Conservation (phyloP, 2,113 vertebrate species). For the Furnarius figulus region DNA sequence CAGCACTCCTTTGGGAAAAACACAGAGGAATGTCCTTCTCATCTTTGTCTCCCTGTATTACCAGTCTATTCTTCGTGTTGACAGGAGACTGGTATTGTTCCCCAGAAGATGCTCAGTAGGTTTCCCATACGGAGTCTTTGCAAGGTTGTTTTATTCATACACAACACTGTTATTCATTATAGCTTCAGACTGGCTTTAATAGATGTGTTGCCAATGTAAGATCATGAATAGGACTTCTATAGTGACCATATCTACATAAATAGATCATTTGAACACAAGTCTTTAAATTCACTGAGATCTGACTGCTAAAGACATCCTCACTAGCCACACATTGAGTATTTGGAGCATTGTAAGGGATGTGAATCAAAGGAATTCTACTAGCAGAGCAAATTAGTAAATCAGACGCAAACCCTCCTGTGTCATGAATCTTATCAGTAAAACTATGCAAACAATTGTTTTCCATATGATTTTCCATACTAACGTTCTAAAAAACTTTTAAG, state of each 20-base stretch:
- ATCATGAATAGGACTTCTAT: not conserved
- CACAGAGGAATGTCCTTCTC: not conserved
- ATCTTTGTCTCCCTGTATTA: not conserved
- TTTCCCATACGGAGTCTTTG: not conserved
- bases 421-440: not conserved
- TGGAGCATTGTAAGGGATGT: not conserved
- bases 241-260: not conserved
- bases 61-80: not conserved
- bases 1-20: not conserved
- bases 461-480: not conserved
- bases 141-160: not conserved
- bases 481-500: not conserved
- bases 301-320: not conserved
- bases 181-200: not conserved
- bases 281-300: not conserved
- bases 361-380: not conserved
- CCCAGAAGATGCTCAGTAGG: not conserved
- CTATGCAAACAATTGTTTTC: not conserved
- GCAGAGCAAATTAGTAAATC: not conserved
- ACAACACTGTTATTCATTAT: not conserved
- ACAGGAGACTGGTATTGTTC: not conserved
- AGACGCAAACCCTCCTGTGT: fast-evolving
- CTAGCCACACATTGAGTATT: not conserved
- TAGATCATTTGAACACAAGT: not conserved
- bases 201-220: not conserved